These are phyloP conservation scores for Peromyscus nudipes DNA, from an alignment of 2,797 vertebrate species.

Conservation along the genomic window DNA sequence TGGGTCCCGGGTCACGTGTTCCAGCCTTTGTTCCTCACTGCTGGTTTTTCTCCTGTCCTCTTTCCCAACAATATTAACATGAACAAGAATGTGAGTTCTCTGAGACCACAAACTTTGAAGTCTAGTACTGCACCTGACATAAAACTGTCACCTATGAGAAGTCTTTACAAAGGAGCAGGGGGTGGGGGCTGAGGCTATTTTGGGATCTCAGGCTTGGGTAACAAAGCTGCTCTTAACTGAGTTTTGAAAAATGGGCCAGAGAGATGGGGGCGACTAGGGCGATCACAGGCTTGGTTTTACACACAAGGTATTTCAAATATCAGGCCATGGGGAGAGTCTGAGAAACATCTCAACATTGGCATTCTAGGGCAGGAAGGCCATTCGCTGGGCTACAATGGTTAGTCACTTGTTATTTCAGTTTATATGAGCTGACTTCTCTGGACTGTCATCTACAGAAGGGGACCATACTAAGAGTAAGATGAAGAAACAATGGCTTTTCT, in stretches of 20 bases:
- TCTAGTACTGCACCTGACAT: background rate
- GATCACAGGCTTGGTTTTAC: background rate
- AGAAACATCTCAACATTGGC: background rate
- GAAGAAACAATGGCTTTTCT: background rate
- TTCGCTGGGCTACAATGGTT: background rate
- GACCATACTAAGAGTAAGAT: background rate
- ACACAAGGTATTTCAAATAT: background rate
- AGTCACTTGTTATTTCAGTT: background rate
- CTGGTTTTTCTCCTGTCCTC: background rate
- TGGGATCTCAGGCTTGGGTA: slow-evolving; percentile 24
- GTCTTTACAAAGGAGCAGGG: background rate
- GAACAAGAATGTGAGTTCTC: background rate
- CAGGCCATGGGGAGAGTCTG: background rate
- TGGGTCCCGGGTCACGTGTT: background rate
- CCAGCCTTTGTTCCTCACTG: background rate
- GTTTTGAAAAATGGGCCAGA: background rate
- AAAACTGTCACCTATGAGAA: background rate
- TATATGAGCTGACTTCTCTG: background rate
- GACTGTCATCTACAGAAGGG: background rate
- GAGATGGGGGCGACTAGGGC: background rate
- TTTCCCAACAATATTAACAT: background rate
- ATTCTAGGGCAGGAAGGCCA: background rate
- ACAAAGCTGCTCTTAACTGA: background rate
- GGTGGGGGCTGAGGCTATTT: background rate
- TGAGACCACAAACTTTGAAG: background rate